Evolutionary conservation across 2,888 invertebrate species (phyloP), one percentile per base, ranked within the genome.

Genomic region (Patella depressa): DNA sequence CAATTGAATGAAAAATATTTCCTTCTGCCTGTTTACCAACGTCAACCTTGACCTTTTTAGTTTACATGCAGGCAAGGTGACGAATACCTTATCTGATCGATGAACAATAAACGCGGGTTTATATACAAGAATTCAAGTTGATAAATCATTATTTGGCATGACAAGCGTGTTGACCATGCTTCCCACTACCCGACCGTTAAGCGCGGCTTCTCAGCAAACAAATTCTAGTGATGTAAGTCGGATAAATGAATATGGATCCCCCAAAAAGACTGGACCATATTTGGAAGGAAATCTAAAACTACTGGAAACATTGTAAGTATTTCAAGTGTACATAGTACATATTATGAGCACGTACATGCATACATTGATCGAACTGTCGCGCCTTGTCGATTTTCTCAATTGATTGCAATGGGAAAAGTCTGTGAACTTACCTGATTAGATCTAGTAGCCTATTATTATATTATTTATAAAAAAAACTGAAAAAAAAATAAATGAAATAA

Each of bases 51-150:
- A 53, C 19, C 72, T 70, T 70, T 34, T 53, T 78, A 81, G 83
- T 83, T 83, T 83, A 83, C 81, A 73, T 74, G 82, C 54, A 78
- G 83, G 80, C 83, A 83, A 81, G 83, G 83, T 71, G 79, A 83
- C 83, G 76, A 71, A 57, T 59, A 29, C 11, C 24, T 65, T 45
- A 45, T 45, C 24, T 65, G 19, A 65, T 65, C 65, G 65, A 65
- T 65, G 24, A 24, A 65, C 65, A 65, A 24, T 65, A 65, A 65
- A 65, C 65, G 65, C 65, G 65, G 65, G 65, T 24, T 65, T 19
- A 65, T 65, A 65, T 24, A 24, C 19, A 65, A 65, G 65, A 65
- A 65, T 65, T 65, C 65, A 65, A 65, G 19, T 65, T 65, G 19
- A 65, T 65, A 24, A 65, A 24, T 65, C 65, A 65, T 24, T 65